These are phyloP conservation scores for Malurus splendens DNA, from an alignment of 2,797 vertebrate species.

Conservation along the genomic window DNA sequence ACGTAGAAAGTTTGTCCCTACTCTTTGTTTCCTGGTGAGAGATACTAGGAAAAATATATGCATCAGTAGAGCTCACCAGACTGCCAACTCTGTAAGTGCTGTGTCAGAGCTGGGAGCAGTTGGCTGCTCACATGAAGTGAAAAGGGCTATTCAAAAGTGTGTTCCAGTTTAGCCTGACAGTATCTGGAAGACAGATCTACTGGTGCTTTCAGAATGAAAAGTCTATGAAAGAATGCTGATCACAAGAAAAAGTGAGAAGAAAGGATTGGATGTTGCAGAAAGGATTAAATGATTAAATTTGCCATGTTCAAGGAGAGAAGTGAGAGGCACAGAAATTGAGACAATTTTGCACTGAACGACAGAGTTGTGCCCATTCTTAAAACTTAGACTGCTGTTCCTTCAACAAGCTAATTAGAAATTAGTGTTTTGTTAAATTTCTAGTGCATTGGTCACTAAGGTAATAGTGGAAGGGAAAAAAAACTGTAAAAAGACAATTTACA, in stretches of 20 bases:
- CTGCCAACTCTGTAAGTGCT: accelerated
- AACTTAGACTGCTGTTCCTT: background rate
- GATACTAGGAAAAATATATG: background rate
- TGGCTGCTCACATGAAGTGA: background rate
- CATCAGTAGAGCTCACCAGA: background rate
- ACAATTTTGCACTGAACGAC: background rate
- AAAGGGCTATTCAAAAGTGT: background rate
- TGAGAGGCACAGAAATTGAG: background rate
- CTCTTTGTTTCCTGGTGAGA: background rate
- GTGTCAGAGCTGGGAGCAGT: background rate
- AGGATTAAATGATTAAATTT: background rate
- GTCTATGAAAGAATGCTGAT: background rate
- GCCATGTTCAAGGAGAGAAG: background rate
- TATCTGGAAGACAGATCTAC: background rate
- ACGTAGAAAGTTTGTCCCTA: background rate
- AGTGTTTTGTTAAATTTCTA: background rate
- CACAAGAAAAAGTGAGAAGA: background rate
- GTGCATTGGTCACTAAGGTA: background rate
- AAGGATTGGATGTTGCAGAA: background rate
- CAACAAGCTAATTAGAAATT: background rate
- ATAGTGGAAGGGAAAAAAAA: background rate
- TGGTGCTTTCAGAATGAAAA: background rate
- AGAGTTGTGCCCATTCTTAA: background rate
- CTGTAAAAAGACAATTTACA: background rate
- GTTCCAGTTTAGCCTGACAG: background rate